Conservation (phyloP, 1,140 invertebrate genomes). For the Harpegnathos saltator region DNA sequence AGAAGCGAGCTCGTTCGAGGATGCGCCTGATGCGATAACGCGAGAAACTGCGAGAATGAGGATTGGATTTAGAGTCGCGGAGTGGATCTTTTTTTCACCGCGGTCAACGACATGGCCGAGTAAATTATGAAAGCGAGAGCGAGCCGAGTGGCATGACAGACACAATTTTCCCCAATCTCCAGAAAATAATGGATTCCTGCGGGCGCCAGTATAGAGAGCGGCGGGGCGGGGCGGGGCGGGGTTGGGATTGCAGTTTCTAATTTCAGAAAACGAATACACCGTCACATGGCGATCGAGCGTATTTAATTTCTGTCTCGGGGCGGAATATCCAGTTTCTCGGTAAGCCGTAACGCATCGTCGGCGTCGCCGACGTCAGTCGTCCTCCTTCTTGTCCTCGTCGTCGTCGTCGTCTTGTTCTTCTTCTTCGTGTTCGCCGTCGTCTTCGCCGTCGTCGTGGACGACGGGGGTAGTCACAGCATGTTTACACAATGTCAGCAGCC, state of each 20-base stretch:
- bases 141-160: slow-evolving; percentile 6
- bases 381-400: slow-evolving; percentile 38
- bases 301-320: slow-evolving; percentile 69
- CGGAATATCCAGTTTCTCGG: slow-evolving; percentile 68
- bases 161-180: slow-evolving; percentile 30
- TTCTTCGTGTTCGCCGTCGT: slow-evolving; percentile 40
- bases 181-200: slow-evolving; percentile 6
- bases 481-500: slow-evolving; percentile 76
- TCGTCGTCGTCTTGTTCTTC: slow-evolving; percentile 33
- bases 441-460: slow-evolving; percentile 41
- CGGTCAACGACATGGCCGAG: background rate
- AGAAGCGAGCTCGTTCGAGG: slow-evolving; percentile 11
- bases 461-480: slow-evolving; percentile 74
- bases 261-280: slow-evolving; percentile 37
- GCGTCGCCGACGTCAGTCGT: background rate
- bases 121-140: background rate
- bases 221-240: background rate
- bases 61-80: background rate
- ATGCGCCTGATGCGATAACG: slow-evolving; percentile 9
- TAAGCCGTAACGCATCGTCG: slow-evolving; percentile 29
- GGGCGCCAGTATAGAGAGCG: background rate
- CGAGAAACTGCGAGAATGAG: background rate
- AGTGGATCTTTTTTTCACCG: background rate
- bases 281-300: slow-evolving; percentile 7
- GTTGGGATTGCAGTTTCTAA: slow-evolving; percentile 13